phyloP scores from a whole-genome alignment of 2,797 vertebrate genomes.

The Gymnodraco acuticeps region DNA sequence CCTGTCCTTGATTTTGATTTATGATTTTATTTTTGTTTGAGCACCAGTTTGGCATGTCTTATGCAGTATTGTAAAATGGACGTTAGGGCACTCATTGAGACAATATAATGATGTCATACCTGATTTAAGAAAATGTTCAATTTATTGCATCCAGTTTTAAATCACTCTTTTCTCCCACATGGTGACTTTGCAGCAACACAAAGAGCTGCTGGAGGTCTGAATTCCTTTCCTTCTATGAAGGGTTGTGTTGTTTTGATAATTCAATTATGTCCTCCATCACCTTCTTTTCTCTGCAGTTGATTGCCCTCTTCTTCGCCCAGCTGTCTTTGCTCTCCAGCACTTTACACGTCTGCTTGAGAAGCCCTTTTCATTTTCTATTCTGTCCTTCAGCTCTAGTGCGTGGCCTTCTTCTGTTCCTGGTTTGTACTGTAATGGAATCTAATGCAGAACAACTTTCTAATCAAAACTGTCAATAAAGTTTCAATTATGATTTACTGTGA shows the following conservation, averaged over 20 bases:
- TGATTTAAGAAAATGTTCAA: slow-evolving; percentile 39
- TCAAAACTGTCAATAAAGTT: slow-evolving; percentile 82
- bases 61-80: slow-evolving; percentile 16
- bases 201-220: slow-evolving; percentile 61
- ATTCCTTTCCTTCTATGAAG: slow-evolving; percentile 87
- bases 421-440: slow-evolving; percentile 71
- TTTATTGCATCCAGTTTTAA: slow-evolving; percentile 45
- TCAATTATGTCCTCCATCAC: slow-evolving; percentile 36
- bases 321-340: slow-evolving; percentile 28
- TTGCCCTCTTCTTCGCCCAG: slow-evolving; percentile 14
- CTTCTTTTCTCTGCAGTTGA: slow-evolving; percentile 29
- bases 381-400: slow-evolving; percentile 59
- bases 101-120: slow-evolving; percentile 29
- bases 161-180: slow-evolving; percentile 44
- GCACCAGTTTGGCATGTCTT: neutral
- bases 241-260: slow-evolving; percentile 72
- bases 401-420: slow-evolving; percentile 78
- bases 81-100: slow-evolving; percentile 9
- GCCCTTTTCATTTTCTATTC: slow-evolving; percentile 52
- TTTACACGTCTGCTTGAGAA: slow-evolving; percentile 35
- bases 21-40: slow-evolving; percentile 22
- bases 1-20: slow-evolving; percentile 15
- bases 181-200: slow-evolving; percentile 63
- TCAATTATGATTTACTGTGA: slow-evolving; percentile 55
- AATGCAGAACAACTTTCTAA: slow-evolving; percentile 79